Evolutionary conservation across 2,888 invertebrate species (phyloP), one percentile per base, ranked within the genome.

Genomic region (Ametastegia equiseti): DNA sequence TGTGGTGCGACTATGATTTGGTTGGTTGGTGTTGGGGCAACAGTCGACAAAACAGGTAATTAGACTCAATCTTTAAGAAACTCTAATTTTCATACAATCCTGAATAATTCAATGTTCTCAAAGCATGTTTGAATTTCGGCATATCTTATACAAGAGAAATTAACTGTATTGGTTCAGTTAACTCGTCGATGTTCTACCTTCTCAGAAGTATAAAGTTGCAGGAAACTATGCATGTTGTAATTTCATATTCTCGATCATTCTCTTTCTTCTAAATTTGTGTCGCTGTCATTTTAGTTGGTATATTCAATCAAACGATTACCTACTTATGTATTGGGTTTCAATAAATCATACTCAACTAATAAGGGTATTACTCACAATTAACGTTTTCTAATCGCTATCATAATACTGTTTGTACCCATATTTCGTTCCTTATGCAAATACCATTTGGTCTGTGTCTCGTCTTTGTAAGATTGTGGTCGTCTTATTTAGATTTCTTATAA

Each of bases 31-130:
- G 91, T 89, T 90, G 91, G 91, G 90, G 83, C 89, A 86, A 86
- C 91, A 91, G 91, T 90, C 91, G 90, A 88, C 91, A 91, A 83
- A 91, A 88, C 91, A 91, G 91, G 91, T 91, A 91, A 91, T 86
- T 83, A 36, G 78, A 78, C 9, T 27, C 27, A 45, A 23, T 23
- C 42, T 36, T 39, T 27, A 39, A 78, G 60, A 42, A 42, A 63
- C 1, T 63, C 0, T 63, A n/a, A 36, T 36, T 33, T 33, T 75
- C 5, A 36, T 75, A 13, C 50, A 54, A 15, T 75, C 36, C 19
- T 33, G 19, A 11, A 23, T 75, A 3, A 15, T 27, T 45, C 15
- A 36, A 54, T 33, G 5, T 19, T n/a, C 45, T 65, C 30, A 36
- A 65, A 39, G 57, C 71, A 80, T 60, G 19, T 23, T 67, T 23